Evolutionary conservation across 2,113 vertebrate species (phyloP).

Genomic region (Enhydra lutris): DNA sequence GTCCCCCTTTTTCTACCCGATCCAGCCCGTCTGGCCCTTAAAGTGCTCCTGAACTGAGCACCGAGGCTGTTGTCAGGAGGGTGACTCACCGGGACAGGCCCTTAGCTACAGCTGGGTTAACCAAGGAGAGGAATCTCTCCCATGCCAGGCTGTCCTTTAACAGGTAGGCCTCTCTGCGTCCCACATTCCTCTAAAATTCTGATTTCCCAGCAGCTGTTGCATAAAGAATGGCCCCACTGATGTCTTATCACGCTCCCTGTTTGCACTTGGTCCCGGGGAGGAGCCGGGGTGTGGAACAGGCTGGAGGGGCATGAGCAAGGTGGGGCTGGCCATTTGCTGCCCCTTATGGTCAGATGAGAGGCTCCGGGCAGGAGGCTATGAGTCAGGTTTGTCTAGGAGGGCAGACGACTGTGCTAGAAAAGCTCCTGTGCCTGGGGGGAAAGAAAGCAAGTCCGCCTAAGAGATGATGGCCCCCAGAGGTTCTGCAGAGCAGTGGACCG

Average conservation of each 20-base stretch:
- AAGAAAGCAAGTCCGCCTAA: accelerated
- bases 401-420: background rate
- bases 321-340: background rate
- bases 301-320: background rate
- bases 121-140: background rate
- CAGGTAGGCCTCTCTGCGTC: background rate
- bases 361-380: background rate
- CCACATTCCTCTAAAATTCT: background rate
- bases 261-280: background rate
- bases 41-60: background rate
- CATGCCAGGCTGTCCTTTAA: accelerated
- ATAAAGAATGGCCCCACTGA: background rate
- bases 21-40: accelerated
- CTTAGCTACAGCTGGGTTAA: background rate
- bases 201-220: background rate
- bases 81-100: background rate
- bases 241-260: background rate
- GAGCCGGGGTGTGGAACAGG: background rate
- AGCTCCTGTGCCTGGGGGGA: background rate
- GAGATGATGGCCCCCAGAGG: background rate
- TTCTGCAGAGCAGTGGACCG: background rate
- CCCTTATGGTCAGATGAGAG: background rate
- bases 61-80: background rate
- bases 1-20: background rate
- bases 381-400: background rate